Evolutionary conservation across 2,888 invertebrate species (phyloP).

Genomic region (Agrotis puta): DNA sequence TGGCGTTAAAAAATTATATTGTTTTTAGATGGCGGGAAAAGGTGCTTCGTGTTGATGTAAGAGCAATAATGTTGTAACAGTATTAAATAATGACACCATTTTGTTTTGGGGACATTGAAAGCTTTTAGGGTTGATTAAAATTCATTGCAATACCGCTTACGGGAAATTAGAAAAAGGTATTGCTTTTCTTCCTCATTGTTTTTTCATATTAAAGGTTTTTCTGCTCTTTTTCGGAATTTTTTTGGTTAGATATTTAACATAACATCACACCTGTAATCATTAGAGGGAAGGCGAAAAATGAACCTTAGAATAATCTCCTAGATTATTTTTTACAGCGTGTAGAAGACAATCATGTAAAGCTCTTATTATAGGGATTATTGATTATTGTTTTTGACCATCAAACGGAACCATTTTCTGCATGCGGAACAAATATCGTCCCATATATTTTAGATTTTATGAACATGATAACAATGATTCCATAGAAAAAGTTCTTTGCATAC

Average conservation of each 20-base stretch:
- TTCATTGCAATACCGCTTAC: constrained; percentile 37
- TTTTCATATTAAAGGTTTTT: background rate
- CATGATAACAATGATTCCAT: too few species aligned
- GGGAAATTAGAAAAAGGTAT: constrained; percentile 28
- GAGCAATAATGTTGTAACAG: constrained; percentile 33
- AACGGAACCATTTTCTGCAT: too few species aligned
- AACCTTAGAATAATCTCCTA: too few species aligned
- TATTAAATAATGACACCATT: constrained; percentile 53
- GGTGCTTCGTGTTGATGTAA: constrained; percentile 37
- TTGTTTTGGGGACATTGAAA: constrained; percentile 46
- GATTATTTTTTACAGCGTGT: too few species aligned
- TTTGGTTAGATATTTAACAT: background rate
- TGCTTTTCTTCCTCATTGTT: background rate
- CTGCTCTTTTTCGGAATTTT: background rate
- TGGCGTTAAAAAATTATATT: constrained; percentile 42
- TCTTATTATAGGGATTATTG: too few species aligned
- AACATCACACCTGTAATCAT: too few species aligned
- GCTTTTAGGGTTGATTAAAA: constrained; percentile 54
- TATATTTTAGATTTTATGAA: too few species aligned
- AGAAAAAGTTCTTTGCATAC: too few species aligned
- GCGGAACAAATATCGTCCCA: too few species aligned
- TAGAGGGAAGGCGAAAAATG: too few species aligned
- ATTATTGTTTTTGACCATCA: too few species aligned
- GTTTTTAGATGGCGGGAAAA: constrained; percentile 43
- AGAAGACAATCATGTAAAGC: too few species aligned